Base-by-base conservation (phyloP, 1,140 invertebrate species). In the Thrips palmi region DNA sequence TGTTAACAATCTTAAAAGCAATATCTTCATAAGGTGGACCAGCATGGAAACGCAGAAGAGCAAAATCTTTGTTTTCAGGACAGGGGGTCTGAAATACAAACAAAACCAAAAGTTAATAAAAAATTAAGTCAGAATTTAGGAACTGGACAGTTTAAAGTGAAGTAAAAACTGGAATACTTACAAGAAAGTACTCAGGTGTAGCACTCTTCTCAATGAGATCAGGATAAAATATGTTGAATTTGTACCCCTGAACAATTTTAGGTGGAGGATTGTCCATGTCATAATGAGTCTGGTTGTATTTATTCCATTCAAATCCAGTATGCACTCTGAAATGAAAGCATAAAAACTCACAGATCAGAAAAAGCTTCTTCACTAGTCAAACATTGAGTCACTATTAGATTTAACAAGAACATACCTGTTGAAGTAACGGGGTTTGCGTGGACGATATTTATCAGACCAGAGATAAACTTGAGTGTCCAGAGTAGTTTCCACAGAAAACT, bases 181-280 rank as follows among this genome's bases (percentile, higher is more conserved):
- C 76, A 57, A 97, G 61, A 35, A 75, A 88, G 56, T 97, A 99
- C 53, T 89, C 77, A 0, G 94, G 96, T 8, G 94, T 94, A 35
- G 79, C 70, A 33, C 71, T 73, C 52, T 94, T 94, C 55, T 98
- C 88, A 48, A 99, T 96, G 28, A 99, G 67, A 69, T 99, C 96
- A 0, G 94, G 94, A 67, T 97, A 99, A 62, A 99, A 98, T 44
- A 99, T 98, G 63, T 99, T 99, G 62, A 99, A 99, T 57, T 98
- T 98, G 63, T 99, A 99, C 19, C 96, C 96, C 60, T 99, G 94
- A 0, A 99, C 96, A 53, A 99, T 97, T 64, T 99, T 99, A 1
- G 96, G 96, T 12, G 96, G 96, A 25, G 96, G 94, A 68, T 99
- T 99, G 59, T 99, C 96, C 77, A 97, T 93, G 55, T 99, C 94